Evolutionary conservation across 2,888 invertebrate species (phyloP).

Genomic region (Nomada fabriciana): DNA sequence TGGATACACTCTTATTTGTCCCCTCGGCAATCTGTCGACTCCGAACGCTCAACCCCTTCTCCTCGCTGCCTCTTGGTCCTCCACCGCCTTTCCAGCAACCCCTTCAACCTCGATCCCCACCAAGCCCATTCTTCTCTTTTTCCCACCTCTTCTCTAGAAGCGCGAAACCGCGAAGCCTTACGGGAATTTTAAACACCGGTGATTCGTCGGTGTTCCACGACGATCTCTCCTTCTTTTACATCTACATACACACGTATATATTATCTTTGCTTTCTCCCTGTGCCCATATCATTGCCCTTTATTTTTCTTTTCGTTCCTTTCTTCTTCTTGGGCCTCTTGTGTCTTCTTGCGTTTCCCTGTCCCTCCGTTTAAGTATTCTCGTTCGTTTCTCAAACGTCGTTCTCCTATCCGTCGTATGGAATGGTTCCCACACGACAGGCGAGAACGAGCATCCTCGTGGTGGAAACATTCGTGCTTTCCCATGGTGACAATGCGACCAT

Average conservation of each 20-base stretch:
- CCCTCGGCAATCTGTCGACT: slow-evolving; percentile 81
- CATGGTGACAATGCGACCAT: slow-evolving; percentile 10
- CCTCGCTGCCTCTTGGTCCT: slow-evolving; percentile 60
- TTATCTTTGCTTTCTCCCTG: slow-evolving; percentile 12
- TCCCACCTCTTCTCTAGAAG: slow-evolving; percentile 61
- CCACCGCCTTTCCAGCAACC: slow-evolving; percentile 62
- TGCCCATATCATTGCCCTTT: slow-evolving; percentile 2
- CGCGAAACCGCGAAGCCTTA: slow-evolving; percentile 76
- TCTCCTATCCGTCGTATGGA: not conserved
- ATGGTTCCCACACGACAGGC: not conserved
- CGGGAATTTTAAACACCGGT: slow-evolving; percentile 80
- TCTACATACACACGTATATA: not conserved
- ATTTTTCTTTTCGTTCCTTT: slow-evolving; percentile 15
- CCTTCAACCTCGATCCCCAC: slow-evolving; percentile 65
- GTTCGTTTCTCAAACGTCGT: slow-evolving; percentile 26
- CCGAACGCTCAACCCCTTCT: slow-evolving; percentile 76
- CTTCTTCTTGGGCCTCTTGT: slow-evolving; percentile 6
- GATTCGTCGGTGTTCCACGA: slow-evolving; percentile 74
- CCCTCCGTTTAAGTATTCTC: slow-evolving; percentile 11
- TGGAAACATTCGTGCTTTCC: slow-evolving; percentile 14
- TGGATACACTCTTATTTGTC: slow-evolving; percentile 81
- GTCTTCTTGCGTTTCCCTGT: slow-evolving; percentile 3
- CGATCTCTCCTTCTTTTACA: slow-evolving; percentile 9
- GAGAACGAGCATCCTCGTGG: not conserved
- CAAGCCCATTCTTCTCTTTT: slow-evolving; percentile 51